A percentile compares a stretch with the other conserved stretches of the same genome.
These are phyloP conservation scores for Eulithis prunata DNA, from an alignment of 2,888 invertebrate genomes.

Conservation along the genomic window DNA sequence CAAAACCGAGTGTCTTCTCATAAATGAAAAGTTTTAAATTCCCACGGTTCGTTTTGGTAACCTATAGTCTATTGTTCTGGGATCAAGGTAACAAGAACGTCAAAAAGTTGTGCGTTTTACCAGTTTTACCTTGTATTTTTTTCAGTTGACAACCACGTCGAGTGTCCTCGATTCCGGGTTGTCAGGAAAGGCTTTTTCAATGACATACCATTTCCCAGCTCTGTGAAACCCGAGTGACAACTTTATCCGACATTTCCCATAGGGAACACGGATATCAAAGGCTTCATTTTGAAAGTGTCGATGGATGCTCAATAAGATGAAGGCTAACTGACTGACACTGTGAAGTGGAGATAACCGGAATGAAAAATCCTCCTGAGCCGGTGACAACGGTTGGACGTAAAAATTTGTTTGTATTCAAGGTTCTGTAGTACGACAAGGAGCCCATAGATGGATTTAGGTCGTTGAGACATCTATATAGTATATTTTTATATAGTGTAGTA, in stretches of 20 bases:
- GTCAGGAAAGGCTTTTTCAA: slow-evolving; percentile 9
- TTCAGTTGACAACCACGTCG: background rate
- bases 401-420: background rate
- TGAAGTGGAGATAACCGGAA: slow-evolving; percentile 5
- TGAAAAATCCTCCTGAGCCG: background rate
- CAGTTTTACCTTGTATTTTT: background rate
- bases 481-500: too few species aligned
- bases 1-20: background rate
- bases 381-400: background rate
- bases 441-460: too few species aligned
- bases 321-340: slow-evolving; percentile 4
- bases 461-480: too few species aligned
- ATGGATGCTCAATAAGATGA: slow-evolving; percentile 15
- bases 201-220: slow-evolving; percentile 24
- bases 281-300: slow-evolving; percentile 18
- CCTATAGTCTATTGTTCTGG: background rate
- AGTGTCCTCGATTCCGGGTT: slow-evolving; percentile 3
- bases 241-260: slow-evolving; percentile 24
- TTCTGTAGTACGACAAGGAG: background rate
- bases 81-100: background rate
- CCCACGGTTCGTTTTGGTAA: background rate
- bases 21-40: background rate
- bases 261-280: slow-evolving; percentile 23
- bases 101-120: too few species aligned
- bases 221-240: slow-evolving; percentile 22